Evolutionary conservation across 1,140 invertebrate species (phyloP).

Genomic region (Leptinotarsa defecta): DNA sequence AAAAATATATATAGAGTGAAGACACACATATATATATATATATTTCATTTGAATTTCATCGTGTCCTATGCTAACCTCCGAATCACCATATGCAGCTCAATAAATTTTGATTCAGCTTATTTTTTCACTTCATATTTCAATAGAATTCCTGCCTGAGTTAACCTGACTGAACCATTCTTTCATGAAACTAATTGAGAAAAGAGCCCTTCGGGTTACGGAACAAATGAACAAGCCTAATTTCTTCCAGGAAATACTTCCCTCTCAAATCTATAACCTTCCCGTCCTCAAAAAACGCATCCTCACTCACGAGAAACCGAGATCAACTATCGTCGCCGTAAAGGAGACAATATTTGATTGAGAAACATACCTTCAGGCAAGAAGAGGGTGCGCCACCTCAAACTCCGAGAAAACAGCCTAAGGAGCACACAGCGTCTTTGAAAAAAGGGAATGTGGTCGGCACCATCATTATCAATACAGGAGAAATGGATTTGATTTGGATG

Average conservation of each 20-base stretch:
- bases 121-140: too few relatives aligned
- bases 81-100: too few relatives aligned
- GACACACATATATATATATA: too few relatives aligned
- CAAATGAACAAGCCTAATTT: too few relatives aligned
- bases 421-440: slow-evolving; percentile 14
- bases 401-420: neutral
- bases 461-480: slow-evolving; percentile 29
- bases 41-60: too few relatives aligned
- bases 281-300: neutral
- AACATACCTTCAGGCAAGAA: slow-evolving; percentile 31
- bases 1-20: too few relatives aligned
- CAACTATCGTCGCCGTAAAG: slow-evolving; percentile 27
- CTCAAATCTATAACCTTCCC: neutral
- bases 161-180: too few relatives aligned
- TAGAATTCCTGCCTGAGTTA: too few relatives aligned
- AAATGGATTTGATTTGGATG: slow-evolving; percentile 17
- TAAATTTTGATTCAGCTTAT: too few relatives aligned
- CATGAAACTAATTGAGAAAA: too few relatives aligned
- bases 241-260: neutral
- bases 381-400: slow-evolving; percentile 23
- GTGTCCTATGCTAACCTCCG: too few relatives aligned
- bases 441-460: slow-evolving; percentile 1
- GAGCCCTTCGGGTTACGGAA: too few relatives aligned
- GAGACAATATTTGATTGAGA: slow-evolving; percentile 37
- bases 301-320: slow-evolving; percentile 9